phyloP scores from a whole-genome alignment of 1,140 invertebrate genomes.

The Chymomyza costata region DNA sequence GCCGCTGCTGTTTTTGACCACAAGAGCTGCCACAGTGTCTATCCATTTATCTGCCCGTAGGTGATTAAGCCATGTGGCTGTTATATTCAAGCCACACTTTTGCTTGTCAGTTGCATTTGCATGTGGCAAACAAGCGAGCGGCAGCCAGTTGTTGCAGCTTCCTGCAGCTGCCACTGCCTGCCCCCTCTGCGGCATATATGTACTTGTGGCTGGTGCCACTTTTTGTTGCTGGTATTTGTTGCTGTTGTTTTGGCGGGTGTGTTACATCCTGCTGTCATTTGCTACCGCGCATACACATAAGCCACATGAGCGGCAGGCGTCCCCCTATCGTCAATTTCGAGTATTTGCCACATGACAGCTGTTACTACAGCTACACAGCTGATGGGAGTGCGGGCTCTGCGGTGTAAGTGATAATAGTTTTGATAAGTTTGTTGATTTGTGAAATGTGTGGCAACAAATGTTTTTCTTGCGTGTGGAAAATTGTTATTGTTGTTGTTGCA shows the following conservation, averaged over 20 bases:
- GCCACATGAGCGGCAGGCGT: neutral
- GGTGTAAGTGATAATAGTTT: slow-evolving; percentile 34
- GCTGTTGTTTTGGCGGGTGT: slow-evolving; percentile 11
- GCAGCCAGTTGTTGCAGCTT: no score
- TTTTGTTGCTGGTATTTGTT: no score
- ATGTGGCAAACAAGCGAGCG: slow-evolving; percentile 18
- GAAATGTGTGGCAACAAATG: slow-evolving; percentile 16
- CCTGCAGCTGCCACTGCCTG: neutral
- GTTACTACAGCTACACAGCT: no score
- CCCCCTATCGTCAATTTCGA: neutral
- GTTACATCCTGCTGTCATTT: slow-evolving; percentile 59
- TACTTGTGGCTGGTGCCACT: slow-evolving; percentile 33
- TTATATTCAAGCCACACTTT: neutral
- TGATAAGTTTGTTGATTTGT: slow-evolving; percentile 43
- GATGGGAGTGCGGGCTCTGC: slow-evolving; percentile 14
- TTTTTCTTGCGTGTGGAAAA: slow-evolving; percentile 20
- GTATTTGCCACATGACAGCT: no score
- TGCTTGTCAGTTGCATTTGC: slow-evolving; percentile 23
- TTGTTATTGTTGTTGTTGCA: slow-evolving; percentile 2
- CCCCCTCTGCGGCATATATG: slow-evolving; percentile 6
- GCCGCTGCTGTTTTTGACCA: no score
- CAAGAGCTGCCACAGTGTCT: slow-evolving; percentile 2
- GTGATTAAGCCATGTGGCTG: slow-evolving; percentile 60
- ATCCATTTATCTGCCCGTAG: slow-evolving; percentile 54
- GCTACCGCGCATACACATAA: slow-evolving; percentile 41